Conservation (phyloP, 2,113 vertebrate genomes). For the Furnarius figulus region DNA sequence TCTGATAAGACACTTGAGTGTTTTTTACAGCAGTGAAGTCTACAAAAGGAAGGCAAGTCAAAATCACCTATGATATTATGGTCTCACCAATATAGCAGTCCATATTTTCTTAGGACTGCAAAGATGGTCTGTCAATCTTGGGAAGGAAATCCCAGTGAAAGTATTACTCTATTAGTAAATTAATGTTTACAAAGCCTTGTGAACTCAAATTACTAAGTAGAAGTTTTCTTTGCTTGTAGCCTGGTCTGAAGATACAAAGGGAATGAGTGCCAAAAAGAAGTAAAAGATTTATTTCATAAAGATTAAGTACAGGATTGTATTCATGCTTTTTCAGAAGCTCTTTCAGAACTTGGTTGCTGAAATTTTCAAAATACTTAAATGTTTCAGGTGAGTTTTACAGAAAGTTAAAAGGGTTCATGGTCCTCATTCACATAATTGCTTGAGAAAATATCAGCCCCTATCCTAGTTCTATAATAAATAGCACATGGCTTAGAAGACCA, state of each 20-base stretch:
- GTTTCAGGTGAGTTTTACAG: neutral
- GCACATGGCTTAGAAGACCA: constrained; percentile 39
- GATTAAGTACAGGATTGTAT: neutral
- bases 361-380: neutral
- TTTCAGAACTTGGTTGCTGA: neutral
- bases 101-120: neutral
- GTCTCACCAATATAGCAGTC: neutral
- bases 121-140: neutral
- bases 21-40: neutral
- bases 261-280: neutral
- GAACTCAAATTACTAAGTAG: neutral
- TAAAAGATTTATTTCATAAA: neutral
- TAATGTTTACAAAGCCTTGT: neutral
- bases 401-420: neutral
- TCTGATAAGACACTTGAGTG: neutral
- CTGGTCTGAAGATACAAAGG: neutral
- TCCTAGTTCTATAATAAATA: constrained; percentile 18
- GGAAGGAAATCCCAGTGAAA: neutral
- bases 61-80: neutral
- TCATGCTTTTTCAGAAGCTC: neutral
- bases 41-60: neutral
- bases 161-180: neutral
- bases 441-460: constrained; percentile 15
- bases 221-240: neutral
- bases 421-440: neutral